Conservation (phyloP, 2,797 vertebrate species). For the Tapirus indicus region DNA sequence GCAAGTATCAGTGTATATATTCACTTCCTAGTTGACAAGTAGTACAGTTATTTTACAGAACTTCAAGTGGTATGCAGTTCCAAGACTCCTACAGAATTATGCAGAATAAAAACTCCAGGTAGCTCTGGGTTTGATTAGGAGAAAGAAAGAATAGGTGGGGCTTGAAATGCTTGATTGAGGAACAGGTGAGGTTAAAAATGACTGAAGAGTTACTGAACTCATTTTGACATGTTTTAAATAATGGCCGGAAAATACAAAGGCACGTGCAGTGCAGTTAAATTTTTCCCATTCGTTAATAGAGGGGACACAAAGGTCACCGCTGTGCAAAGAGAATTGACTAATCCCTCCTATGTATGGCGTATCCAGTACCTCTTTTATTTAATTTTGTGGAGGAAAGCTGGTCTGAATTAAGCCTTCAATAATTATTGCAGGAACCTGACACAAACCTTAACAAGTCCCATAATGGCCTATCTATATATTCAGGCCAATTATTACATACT, state of each 20-base stretch:
- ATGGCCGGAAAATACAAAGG: constrained; percentile 70
- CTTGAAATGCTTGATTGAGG: constrained; percentile 67
- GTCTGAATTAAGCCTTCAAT: constrained; percentile 67
- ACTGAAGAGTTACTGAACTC: constrained; percentile 72
- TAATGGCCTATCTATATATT: constrained; percentile 71
- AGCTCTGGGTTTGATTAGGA: constrained; percentile 46
- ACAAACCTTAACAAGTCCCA: constrained; percentile 76
- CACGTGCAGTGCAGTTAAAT: constrained; percentile 58
- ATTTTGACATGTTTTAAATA: constrained; percentile 77
- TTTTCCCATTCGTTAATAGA: constrained; percentile 79
- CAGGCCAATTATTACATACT: constrained; percentile 76
- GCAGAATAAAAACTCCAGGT: constrained; percentile 20
- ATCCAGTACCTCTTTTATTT: constrained; percentile 66
- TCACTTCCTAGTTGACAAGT: constrained; percentile 70
- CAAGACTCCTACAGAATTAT: constrained; percentile 54
- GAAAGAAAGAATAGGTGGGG: background rate
- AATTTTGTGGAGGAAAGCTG: constrained; percentile 77
- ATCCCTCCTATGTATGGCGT: constrained; percentile 66
- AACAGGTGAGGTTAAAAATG: constrained; percentile 68
- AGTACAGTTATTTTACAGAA: constrained; percentile 55
- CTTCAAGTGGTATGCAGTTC: constrained; percentile 41
- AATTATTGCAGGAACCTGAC: constrained; percentile 76
- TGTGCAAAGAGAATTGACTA: constrained; percentile 77
- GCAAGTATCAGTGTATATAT: constrained; percentile 36
- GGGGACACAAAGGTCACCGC: constrained; percentile 75